Evolutionary conservation across 2,797 vertebrate genomes (phyloP).

Genomic region (Helarctos malayanus): DNA sequence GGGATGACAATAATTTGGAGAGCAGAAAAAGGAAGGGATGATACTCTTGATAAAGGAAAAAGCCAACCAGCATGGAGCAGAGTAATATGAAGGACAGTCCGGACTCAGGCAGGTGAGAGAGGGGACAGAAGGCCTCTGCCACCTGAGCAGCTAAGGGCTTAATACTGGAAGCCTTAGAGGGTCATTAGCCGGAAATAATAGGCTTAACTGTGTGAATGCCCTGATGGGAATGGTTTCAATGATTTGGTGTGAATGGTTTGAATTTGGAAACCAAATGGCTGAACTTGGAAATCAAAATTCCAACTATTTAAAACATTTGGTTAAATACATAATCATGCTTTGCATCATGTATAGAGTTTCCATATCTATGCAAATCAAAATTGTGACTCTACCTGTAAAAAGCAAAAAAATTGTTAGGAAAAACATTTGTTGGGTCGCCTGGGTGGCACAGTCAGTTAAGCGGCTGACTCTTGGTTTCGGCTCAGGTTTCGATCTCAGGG

Average conservation of each 20-base stretch:
- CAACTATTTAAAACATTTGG: not conserved
- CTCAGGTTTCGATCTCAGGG: not conserved
- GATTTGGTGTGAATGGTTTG: not conserved
- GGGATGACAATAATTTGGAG: not conserved
- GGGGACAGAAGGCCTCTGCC: not conserved
- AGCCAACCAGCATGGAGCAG: not conserved
- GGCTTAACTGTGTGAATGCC: not conserved
- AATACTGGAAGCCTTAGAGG: not conserved
- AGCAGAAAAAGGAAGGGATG: not conserved
- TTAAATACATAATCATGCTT: conserved; percentile 47
- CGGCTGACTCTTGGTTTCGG: not conserved
- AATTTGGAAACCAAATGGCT: not conserved
- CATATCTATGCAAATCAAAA: conserved; percentile 19
- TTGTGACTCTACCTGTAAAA: not conserved
- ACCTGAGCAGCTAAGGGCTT: not conserved
- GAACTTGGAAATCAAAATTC: conserved; percentile 45
- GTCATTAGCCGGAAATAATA: not conserved
- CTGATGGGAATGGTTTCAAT: not conserved
- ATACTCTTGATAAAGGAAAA: not conserved
- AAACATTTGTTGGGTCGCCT: not conserved
- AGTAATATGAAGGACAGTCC: not conserved
- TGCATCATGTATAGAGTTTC: conserved; percentile 6
- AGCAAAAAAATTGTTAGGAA: not conserved
- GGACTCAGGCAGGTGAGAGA: not conserved
- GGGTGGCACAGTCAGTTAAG: not conserved